Evolutionary conservation across 2,113 vertebrate species (phyloP).

Genomic region (Hassar affinis): DNA sequence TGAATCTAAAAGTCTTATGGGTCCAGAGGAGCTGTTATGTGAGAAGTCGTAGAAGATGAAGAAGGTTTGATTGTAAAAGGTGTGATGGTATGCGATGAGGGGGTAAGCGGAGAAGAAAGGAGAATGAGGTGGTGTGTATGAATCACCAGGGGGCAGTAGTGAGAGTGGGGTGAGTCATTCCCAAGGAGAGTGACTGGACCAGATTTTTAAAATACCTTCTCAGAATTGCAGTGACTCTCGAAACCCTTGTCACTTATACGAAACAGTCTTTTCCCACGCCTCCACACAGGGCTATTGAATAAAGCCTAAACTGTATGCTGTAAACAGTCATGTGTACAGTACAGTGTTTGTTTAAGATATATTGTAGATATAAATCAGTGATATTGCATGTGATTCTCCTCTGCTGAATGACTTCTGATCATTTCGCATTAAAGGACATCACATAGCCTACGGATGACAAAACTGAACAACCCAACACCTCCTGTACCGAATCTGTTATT

Average conservation of each 20-base stretch:
- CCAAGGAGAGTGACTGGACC: neutral
- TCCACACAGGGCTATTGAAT: neutral
- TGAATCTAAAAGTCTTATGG: slow-evolving; percentile 17
- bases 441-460: neutral
- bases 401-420: neutral
- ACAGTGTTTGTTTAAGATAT: neutral
- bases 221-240: neutral
- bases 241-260: neutral
- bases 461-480: slow-evolving; percentile 1
- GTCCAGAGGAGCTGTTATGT: slow-evolving; percentile 2
- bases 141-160: slow-evolving; percentile 47
- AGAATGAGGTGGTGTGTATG: slow-evolving; percentile 19
- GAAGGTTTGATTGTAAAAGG: slow-evolving; percentile 7
- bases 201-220: neutral
- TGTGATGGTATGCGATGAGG: slow-evolving; percentile 29
- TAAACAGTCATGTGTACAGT: neutral
- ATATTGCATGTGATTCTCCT: neutral
- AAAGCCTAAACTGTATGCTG: neutral
- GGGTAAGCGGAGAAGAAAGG: neutral
- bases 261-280: neutral
- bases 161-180: slow-evolving; percentile 43
- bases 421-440: neutral
- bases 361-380: no score
- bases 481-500: neutral
- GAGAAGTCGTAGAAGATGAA: neutral